Evolutionary conservation across 2,113 vertebrate species (phyloP), one percentile per base, ranked within the genome.

Genomic region (Pungitius pungitius): DNA sequence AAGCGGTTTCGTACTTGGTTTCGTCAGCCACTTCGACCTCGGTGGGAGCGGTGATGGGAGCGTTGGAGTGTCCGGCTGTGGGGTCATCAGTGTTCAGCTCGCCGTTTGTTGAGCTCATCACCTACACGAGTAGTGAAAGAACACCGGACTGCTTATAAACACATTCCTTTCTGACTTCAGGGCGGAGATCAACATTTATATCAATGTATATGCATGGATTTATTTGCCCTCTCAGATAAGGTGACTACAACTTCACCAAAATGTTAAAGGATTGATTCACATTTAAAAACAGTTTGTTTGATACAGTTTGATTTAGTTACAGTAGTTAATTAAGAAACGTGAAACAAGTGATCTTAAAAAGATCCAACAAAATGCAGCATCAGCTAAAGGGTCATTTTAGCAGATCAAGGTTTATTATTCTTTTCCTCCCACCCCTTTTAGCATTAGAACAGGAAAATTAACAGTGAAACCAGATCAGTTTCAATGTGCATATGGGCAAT

Each of bases 41-140:
- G 0, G 97, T 94, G 10, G 96, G 95, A 42, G 97, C 96, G 0
- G 97, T 97, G 93, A 99, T 99, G 87, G 97, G 97, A 62, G 97
- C 97, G 1, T 98, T 99, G 62, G 97, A 99, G 88, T 99, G 96
- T 87, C 96, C 97, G 0, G 97, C 97, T 0, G 96, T 97, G 6
- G 97, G 97, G 87, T 99, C 97, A 0, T 99, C 97, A 0, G 96
- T 95, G 85, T 99, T 99, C 91, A 99, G 93, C 93, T 99, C 97
- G 8, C 97, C 97, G 0, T 99, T 98, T 39, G 97, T 98, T 71
- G 96, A 99, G 91, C 96, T 98, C 93, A 98, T 96, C 83, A 98
- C 97, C 97, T 99, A 91, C 0, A 77, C 3, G 33, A 37, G 60
- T 20, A 77, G 43, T 86, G 22, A 56, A 74, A 60, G 54, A 68